A percentile compares a stretch with the other conserved stretches of the same genome.
phyloP scores from a whole-genome alignment of 2,113 vertebrate genomes.

The Callionymus lyra region DNA sequence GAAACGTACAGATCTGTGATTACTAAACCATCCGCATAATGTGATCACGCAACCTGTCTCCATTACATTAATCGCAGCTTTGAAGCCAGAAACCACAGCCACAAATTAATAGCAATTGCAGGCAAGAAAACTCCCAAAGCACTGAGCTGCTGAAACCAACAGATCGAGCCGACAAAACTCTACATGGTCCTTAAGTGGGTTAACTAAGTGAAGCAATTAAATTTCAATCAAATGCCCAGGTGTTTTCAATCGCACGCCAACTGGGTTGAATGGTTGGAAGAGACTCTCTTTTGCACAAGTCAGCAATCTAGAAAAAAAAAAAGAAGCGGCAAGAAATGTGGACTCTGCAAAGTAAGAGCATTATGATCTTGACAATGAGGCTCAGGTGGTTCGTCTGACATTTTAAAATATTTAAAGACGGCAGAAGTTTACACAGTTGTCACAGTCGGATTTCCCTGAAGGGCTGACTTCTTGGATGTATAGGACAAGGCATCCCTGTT shows the following conservation, averaged over 20 bases:
- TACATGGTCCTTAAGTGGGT: constrained; percentile 51
- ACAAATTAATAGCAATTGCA: constrained; percentile 64
- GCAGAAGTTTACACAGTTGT: too few relatives aligned
- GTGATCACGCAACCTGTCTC: constrained; percentile 8
- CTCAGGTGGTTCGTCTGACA: too few relatives aligned
- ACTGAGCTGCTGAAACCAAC: constrained; percentile 49
- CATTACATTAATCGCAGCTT: constrained; percentile 22
- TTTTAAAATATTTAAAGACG: too few relatives aligned
- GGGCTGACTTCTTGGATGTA: neutral
- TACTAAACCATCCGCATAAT: neutral
- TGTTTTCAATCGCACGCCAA: constrained; percentile 50
- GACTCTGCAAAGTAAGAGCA: too few relatives aligned
- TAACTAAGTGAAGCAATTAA: constrained; percentile 65
- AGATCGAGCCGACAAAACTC: constrained; percentile 50
- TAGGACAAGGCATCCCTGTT: constrained; percentile 5
- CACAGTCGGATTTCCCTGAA: too few relatives aligned
- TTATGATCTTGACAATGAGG: too few relatives aligned
- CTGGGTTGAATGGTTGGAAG: constrained; percentile 45
- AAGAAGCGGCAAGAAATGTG: too few relatives aligned
- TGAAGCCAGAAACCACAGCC: constrained; percentile 40
- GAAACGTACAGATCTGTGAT: too few relatives aligned
- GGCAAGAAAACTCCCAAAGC: constrained; percentile 38
- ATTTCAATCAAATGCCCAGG: constrained; percentile 58
- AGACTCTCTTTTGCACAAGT: constrained; percentile 17
- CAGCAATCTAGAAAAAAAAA: too few relatives aligned